Base-by-base conservation (phyloP, 2,888 invertebrate species). In the Mimumesa dahlbomi region DNA sequence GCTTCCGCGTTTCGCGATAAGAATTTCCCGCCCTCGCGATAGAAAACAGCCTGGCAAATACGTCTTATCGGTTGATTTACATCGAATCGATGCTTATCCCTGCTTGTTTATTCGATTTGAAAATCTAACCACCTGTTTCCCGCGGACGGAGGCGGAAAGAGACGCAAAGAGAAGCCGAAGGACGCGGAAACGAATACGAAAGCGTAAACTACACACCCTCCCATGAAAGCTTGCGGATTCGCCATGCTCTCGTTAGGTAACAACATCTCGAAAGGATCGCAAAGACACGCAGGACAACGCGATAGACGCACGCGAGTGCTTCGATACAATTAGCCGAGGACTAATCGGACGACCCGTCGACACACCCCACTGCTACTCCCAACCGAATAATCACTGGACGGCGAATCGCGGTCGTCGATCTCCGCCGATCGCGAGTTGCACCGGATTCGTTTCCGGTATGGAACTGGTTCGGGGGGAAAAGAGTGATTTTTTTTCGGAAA, bases 211-310 rank as follows among this genome's bases (percentile, higher is more conserved):
- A n/a, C n/a, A n/a, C n/a, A n/a, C n/a, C n/a, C n/a, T n/a, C n/a
- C n/a, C n/a, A n/a, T n/a, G n/a, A n/a, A n/a, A n/a, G n/a, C n/a
- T n/a, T n/a, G n/a, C n/a, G n/a, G n/a, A n/a, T n/a, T 75, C 75
- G 84, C 48, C 73, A 74, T 57, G 66, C 84, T 88, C 66, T 83
- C 84, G 82, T 89, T 89, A 76, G 74, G 82, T 74, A 81, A 82
- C 83, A 88, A 49, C 73, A 77, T 80, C 66, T 54, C 59, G 59
- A 54, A 36, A n/a, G n/a, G n/a, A n/a, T n/a, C n/a, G n/a, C 71
- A 61, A 21, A 40, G 43, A 49, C 16, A 69, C 9, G 29, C 25
- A 54, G 29, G n/a, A 34, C 11, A 29, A 5, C 25, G 25, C 25
- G 25, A 25, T 29, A 6, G 29, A 29, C n/a, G 29, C 6, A 29